Base-by-base conservation (phyloP, 2,113 vertebrate genomes). In the Leuciscus idus region DNA sequence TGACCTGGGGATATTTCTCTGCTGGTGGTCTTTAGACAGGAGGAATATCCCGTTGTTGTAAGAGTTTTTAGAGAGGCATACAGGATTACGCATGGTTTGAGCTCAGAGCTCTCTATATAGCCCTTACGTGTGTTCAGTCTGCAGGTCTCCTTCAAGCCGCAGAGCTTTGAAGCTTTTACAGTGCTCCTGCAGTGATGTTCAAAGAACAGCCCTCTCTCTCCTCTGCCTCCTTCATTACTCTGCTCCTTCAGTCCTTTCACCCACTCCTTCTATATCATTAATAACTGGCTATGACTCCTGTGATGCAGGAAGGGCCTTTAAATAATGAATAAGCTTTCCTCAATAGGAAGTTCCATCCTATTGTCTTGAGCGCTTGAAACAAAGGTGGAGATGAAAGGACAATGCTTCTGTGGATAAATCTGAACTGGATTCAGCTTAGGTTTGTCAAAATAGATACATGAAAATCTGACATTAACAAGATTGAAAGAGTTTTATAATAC, bases 291-390 rank as follows among this genome's bases (percentile, higher is more conserved):
- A 73, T 52, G 62, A 74, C 48, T 87, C 36, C 85, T 85, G 85
- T 90, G 89, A 89, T 76, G 85, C 88, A 87, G 75, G 21, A 77
- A 59, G 75, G 80, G 52, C 75, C 76, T 91, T 91, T 92, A 81
- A 92, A 90, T 93, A 84, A 81, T 62, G 15, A 76, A 81, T 84
- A 72, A 82, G 50, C n/a, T 87, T 91, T 87, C 89, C 55, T 87
- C 57, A 86, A 90, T 66, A 86, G 74, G 88, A 91, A 91, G 89
- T 89, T 90, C 81, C 91, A 91, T 87, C 85, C 90, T 84, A 83
- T 89, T 91, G 89, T 92, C 88, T 87, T 68, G 87, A 88, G 43
- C 36, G 33, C 85, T 81, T 87, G 84, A 91, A 85, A 88, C 57
- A 88, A 86, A 86, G 66, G 87, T 81, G 79, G 59, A 90, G 86